Evolutionary conservation across 1,140 invertebrate genomes (phyloP).

Genomic region (Latrodectus geometricus): DNA sequence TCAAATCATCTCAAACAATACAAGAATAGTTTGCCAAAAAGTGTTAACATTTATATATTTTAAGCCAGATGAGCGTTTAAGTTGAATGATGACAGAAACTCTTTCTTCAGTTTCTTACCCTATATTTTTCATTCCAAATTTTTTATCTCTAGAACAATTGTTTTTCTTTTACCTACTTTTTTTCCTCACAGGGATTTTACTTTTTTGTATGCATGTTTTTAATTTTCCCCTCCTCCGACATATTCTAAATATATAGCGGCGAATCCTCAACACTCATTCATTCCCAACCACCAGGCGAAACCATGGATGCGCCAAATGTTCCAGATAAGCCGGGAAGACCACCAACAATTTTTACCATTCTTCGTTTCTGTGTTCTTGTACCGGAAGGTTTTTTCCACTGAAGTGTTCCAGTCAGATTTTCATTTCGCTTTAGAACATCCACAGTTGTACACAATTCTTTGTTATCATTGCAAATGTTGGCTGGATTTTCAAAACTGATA

Average conservation of each 20-base stretch:
- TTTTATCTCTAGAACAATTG: not conserved
- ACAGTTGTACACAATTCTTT: not conserved
- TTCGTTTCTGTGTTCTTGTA: not conserved
- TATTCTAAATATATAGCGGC: constrained; percentile 40
- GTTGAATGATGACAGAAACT: too few species aligned
- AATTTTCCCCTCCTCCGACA: not conserved
- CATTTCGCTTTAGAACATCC: not conserved
- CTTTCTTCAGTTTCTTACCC: too few species aligned
- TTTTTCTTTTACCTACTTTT: not conserved
- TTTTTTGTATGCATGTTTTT: not conserved
- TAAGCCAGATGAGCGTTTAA: not conserved
- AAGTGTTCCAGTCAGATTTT: not conserved
- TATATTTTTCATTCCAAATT: not conserved
- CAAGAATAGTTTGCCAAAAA: not conserved
- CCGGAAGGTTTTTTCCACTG: not conserved
- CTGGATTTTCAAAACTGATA: not conserved
- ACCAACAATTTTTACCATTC: constrained; percentile 23
- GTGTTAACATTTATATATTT: not conserved
- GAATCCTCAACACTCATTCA: constrained; percentile 15
- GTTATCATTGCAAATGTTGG: not conserved
- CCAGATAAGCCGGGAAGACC: not conserved
- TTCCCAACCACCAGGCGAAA: constrained; percentile 23
- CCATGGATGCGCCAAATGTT: not conserved
- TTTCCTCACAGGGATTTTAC: not conserved
- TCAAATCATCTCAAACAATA: too few species aligned